Evolutionary conservation across 2,797 vertebrate genomes (phyloP).

Genomic region (Melanotaenia parkinsoni): DNA sequence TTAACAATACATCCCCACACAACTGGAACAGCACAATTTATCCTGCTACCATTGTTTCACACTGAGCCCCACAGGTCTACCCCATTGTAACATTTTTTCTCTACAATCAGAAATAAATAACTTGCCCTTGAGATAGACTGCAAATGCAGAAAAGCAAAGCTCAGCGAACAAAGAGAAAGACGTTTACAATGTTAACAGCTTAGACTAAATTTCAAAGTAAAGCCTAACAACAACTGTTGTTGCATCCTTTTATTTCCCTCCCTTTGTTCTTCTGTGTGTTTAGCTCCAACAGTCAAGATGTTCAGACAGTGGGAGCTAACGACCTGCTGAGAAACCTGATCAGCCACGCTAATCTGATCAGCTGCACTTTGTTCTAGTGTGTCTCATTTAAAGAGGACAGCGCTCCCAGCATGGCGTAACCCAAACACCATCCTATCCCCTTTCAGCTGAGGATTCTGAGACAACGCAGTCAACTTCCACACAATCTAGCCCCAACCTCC

Average conservation of each 20-base stretch:
- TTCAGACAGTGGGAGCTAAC: constrained; percentile 67
- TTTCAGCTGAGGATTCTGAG: constrained; percentile 68
- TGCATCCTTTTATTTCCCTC: constrained; percentile 4
- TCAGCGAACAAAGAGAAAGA: constrained; percentile 30
- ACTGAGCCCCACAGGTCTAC: constrained; percentile 58
- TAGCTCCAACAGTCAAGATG: constrained; percentile 58
- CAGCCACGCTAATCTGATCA: constrained; percentile 78
- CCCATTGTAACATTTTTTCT: constrained; percentile 56
- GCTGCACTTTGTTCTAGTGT: constrained; percentile 71
- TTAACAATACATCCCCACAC: constrained; percentile 59
- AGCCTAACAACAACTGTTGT: constrained; percentile 27
- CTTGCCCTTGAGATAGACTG: constrained; percentile 49
- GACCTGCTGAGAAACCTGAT: constrained; percentile 76
- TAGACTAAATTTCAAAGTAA: constrained; percentile 9
- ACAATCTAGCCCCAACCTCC: constrained; percentile 23
- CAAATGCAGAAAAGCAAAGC: constrained; percentile 35
- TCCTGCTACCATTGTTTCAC: constrained; percentile 66
- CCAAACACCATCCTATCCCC: constrained; percentile 80
- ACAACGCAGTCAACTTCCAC: constrained; percentile 40
- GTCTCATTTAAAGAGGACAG: constrained; percentile 76
- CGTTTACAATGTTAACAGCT: constrained; percentile 41
- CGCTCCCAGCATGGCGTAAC: constrained; percentile 66
- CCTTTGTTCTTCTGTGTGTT: constrained; percentile 40
- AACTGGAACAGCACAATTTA: constrained; percentile 51
- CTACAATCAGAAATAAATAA: constrained; percentile 42